Evolutionary conservation across 64 coral and sea anemone species (phyloP), one percentile per base, ranked within the genome.

Genomic region (Pocillopora damicornis): DNA sequence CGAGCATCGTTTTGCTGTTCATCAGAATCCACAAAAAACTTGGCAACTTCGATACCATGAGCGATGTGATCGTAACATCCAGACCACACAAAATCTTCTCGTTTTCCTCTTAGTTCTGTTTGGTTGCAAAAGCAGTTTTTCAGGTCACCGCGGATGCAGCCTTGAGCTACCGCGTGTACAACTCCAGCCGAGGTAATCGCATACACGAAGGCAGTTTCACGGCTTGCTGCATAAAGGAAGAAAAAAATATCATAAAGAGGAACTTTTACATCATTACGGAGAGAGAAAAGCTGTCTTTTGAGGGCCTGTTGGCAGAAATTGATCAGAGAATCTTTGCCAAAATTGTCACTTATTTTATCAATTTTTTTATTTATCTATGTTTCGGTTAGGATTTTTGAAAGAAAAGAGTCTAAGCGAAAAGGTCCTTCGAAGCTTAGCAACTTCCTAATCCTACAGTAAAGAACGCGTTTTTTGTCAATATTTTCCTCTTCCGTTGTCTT

Each of bases 191-290:
- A 80, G 13, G 93, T 90, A 10, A 95, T 93, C 6, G 97, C 90
- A 30, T 95, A 88, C 4, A 99, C 93, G n/a, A 99, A 99, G 11
- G 97, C 90, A 35, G 87, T 95, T 80, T 99, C 97, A 35, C 79
- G 77, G 76, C 88, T 95, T 9, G 97, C 97, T 99, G 60, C 20
- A 81, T 57, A 83, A 63, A 63, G 23, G 42, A 51, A 51, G 42
- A 61, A 35, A 79, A 30, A 69, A 76, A 22, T 35, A 23, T 3
- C 59, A 63, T 9, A 81, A 5, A 35, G 7, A 23, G 6, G 35
- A 34, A 35, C 26, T 34, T 0, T 4, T 4, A 51, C 42, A 51
- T 51, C 42, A 51, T 51, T 51, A 51, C 7, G 42, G 42, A 51
- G 42, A 7, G 42, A 0, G 42, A 51, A 51, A 51, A 51, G 7